A percentile compares a stretch with the other conserved stretches of the same genome.
phyloP scores from a whole-genome alignment of 2,113 vertebrate species.

The Bos indicus region DNA sequence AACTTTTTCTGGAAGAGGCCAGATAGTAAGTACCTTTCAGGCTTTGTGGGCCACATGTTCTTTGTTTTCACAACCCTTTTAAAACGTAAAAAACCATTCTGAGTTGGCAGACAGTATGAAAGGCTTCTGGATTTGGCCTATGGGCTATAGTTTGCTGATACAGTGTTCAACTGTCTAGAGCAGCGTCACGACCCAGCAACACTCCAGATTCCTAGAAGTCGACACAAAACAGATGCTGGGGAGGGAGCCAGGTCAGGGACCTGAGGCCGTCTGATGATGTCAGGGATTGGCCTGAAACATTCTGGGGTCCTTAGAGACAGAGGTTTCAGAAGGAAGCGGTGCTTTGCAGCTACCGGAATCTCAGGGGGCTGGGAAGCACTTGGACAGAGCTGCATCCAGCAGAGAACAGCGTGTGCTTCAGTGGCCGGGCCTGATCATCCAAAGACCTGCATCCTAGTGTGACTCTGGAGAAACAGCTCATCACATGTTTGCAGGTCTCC shows the following conservation, averaged over 20 bases:
- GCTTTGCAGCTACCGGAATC: neutral
- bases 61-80: constrained; percentile 17
- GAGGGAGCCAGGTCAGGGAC: neutral
- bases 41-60: neutral
- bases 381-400: neutral
- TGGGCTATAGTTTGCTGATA: neutral
- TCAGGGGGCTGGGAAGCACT: neutral
- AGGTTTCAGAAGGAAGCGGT: neutral
- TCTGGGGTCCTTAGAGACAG: neutral
- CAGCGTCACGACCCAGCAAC: neutral
- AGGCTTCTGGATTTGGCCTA: neutral
- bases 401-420: neutral
- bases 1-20: neutral
- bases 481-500: neutral
- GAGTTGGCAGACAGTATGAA: neutral
- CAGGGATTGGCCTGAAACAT: neutral
- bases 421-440: neutral
- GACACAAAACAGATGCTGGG: neutral
- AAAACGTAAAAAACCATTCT: neutral
- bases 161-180: neutral
- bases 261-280: neutral
- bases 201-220: neutral
- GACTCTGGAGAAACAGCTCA: neutral
- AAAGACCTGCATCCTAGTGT: neutral
- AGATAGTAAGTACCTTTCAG: neutral